Evolutionary conservation across 2,888 invertebrate species (phyloP).

Genomic region (Acrobasis suavella): DNA sequence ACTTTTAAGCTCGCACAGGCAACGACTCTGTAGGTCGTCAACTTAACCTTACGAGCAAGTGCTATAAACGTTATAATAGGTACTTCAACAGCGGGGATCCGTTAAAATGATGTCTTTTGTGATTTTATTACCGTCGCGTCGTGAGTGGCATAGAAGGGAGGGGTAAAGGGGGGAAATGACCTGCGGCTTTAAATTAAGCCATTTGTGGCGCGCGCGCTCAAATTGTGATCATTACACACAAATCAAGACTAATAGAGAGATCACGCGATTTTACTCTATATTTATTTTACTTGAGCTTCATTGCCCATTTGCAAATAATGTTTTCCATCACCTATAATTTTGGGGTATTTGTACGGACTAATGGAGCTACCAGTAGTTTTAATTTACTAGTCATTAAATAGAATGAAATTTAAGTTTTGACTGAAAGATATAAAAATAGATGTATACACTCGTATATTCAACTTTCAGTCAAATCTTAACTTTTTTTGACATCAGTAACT

Average conservation of each 20-base stretch:
- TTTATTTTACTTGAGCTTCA: conserved; percentile 36
- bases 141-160: conserved; percentile 22
- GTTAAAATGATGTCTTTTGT: conserved; percentile 25
- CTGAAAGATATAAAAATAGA: too few species aligned
- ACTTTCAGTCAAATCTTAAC: too few species aligned
- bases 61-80: conserved; percentile 21
- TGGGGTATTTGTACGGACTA: conserved; percentile 5
- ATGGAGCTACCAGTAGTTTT: not conserved
- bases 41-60: not conserved
- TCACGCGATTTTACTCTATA: conserved; percentile 42
- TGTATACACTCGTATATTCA: too few species aligned
- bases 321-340: conserved; percentile 29
- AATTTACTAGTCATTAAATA: too few species aligned
- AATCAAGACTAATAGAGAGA: conserved; percentile 46
- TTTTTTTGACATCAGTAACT: too few species aligned
- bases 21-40: conserved; percentile 1
- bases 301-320: conserved; percentile 30
- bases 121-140: conserved; percentile 27
- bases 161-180: conserved; percentile 26
- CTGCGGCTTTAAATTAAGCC: conserved; percentile 42
- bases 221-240: conserved; percentile 51
- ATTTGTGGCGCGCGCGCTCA: conserved; percentile 39
- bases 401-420: too few species aligned
- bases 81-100: conserved; percentile 16
- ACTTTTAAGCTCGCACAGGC: not conserved